These are phyloP conservation scores for Ageneiosus marmoratus DNA, from an alignment of 2,113 vertebrate species.

Conservation along the genomic window DNA sequence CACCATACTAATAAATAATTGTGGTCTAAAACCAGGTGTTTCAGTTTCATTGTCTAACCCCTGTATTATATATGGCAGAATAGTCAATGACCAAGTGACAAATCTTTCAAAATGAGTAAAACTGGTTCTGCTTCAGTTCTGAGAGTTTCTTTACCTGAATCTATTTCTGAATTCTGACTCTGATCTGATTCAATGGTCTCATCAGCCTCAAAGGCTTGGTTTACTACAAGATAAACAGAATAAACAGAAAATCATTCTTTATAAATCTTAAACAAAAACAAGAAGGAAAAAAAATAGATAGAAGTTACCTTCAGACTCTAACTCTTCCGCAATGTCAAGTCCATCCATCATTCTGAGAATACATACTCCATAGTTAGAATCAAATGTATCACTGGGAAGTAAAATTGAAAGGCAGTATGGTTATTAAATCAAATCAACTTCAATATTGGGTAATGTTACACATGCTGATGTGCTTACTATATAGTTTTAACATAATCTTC, in stretches of 20 bases:
- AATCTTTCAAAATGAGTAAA: neutral
- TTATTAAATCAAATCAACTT: neutral
- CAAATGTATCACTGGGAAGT: slow-evolving; percentile 71
- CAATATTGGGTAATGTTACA: neutral
- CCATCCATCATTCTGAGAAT: slow-evolving; percentile 71
- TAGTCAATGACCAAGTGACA: neutral
- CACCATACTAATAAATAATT: too few species aligned
- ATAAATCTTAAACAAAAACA: neutral
- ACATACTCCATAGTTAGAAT: slow-evolving; percentile 70
- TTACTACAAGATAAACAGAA: slow-evolving; percentile 55
- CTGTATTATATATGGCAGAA: too few species aligned
- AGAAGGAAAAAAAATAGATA: neutral
- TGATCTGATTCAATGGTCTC: slow-evolving; percentile 45
- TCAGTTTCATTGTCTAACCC: too few species aligned
- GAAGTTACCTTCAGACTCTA: slow-evolving; percentile 64
- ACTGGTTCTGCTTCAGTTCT: neutral
- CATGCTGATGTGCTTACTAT: slow-evolving; percentile 62
- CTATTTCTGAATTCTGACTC: slow-evolving; percentile 45
- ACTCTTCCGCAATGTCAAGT: slow-evolving; percentile 65
- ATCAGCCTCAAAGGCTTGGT: slow-evolving; percentile 63
- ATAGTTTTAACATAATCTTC: slow-evolving; percentile 76
- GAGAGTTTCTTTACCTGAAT: slow-evolving; percentile 51
- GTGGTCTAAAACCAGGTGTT: too few species aligned
- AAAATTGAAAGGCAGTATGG: slow-evolving; percentile 1
- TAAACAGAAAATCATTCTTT: neutral